These are phyloP conservation scores for Cerastoderma edule DNA, from an alignment of 2,888 invertebrate species.

Conservation along the genomic window DNA sequence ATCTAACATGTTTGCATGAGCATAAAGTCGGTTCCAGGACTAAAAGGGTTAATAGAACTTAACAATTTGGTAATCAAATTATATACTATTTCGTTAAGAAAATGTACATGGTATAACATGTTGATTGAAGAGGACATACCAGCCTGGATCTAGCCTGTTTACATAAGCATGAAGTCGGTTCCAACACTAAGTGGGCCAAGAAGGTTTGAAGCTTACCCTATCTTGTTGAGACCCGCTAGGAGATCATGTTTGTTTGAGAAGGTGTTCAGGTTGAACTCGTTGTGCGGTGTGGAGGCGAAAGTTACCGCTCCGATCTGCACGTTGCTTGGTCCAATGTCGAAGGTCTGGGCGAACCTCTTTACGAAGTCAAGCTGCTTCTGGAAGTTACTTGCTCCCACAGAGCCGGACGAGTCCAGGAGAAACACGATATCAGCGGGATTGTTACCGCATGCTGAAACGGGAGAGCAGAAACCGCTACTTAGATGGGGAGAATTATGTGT, in stretches of 20 bases:
- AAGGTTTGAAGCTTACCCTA: slow-evolving; percentile 53
- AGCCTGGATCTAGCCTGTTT: no score
- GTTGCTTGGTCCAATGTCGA: slow-evolving; percentile 71
- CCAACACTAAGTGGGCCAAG: no score
- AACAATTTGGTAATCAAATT: no score
- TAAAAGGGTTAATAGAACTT: no score
- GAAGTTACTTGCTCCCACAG: slow-evolving; percentile 68
- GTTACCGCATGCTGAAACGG: slow-evolving; percentile 67
- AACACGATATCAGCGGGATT: slow-evolving; percentile 75
- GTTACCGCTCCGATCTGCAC: slow-evolving; percentile 74
- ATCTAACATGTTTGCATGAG: no score
- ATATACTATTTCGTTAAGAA: no score
- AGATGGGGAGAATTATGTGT: background rate
- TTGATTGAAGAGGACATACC: no score
- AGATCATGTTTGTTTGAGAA: slow-evolving; percentile 59
- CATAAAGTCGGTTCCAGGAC: no score
- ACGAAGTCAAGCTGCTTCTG: slow-evolving; percentile 73
- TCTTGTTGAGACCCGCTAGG: slow-evolving; percentile 63
- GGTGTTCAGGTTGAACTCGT: slow-evolving; percentile 72
- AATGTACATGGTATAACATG: no score
- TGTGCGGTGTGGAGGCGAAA: slow-evolving; percentile 64
- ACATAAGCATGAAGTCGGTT: no score
- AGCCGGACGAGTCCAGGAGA: slow-evolving; percentile 73
- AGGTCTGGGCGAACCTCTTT: slow-evolving; percentile 67
- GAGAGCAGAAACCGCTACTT: no score